Evolutionary conservation across 2,888 invertebrate genomes (phyloP).

Genomic region (Embidobia sp.): DNA sequence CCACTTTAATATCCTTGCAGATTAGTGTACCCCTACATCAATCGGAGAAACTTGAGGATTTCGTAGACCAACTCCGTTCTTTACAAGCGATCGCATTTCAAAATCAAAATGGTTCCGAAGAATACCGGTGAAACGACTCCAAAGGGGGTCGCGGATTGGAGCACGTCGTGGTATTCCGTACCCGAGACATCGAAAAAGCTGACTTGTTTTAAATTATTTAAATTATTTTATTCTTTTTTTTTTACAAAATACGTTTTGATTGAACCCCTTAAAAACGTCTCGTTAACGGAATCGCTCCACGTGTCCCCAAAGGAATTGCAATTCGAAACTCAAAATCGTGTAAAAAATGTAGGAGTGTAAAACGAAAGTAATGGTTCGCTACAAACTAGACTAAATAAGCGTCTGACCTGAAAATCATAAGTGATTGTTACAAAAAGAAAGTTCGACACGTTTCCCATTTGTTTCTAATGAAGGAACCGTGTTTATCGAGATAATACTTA

Average conservation of each 20-base stretch:
- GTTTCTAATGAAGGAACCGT: constrained; percentile 27
- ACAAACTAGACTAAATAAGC: constrained; percentile 55
- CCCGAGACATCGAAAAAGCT: constrained; percentile 3
- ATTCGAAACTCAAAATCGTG: constrained; percentile 34
- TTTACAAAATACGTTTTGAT: constrained; percentile 37
- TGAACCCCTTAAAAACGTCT: background rate
- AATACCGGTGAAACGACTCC: constrained; percentile 25
- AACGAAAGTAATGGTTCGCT: constrained; percentile 36
- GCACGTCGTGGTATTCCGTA: constrained; percentile 13
- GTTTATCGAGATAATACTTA: constrained; percentile 64
- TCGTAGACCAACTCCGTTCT: too few species aligned
- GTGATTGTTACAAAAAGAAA: background rate
- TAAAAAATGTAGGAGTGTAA: constrained; percentile 45
- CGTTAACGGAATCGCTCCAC: constrained; percentile 12
- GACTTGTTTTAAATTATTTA: background rate
- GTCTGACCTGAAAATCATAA: constrained; percentile 28
- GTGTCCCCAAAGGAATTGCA: constrained; percentile 26
- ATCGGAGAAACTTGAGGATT: too few species aligned
- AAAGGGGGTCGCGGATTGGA: constrained; percentile 7
- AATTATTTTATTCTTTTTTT: background rate
- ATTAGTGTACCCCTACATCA: too few species aligned
- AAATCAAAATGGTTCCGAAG: constrained; percentile 22
- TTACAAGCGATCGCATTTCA: constrained; percentile 15
- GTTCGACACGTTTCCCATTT: background rate
- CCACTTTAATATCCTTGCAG: too few species aligned